These are phyloP conservation scores for Pristionchus pacificus DNA, from an alignment of 1,140 invertebrate species.

Conservation along the genomic window DNA sequence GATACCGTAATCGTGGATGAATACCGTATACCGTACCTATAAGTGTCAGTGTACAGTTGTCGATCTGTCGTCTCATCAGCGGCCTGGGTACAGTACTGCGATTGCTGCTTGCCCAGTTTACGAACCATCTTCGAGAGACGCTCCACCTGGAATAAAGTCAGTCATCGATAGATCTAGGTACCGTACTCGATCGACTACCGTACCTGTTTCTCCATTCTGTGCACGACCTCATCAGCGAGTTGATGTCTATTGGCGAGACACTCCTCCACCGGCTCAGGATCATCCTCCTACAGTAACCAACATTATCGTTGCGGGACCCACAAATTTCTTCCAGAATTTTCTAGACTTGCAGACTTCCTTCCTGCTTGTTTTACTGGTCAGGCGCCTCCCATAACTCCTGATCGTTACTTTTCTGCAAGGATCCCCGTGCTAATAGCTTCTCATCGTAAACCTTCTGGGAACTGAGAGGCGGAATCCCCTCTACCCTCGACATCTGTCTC, in stretches of 20 bases:
- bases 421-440: too few species aligned
- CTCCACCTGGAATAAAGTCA: neutral
- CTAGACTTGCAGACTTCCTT: too few species aligned
- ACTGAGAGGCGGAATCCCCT: too few species aligned
- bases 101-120: constrained; percentile 31
- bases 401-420: too few species aligned
- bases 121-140: constrained; percentile 27
- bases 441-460: too few species aligned
- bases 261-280: constrained; percentile 20
- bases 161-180: neutral
- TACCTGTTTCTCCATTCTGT: neutral
- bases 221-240: constrained; percentile 7
- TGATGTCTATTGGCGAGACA: constrained; percentile 15
- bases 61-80: constrained; percentile 12
- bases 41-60: constrained; percentile 6
- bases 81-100: constrained; percentile 28
- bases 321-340: too few species aligned
- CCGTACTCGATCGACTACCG: neutral
- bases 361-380: too few species aligned
- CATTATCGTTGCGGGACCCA: neutral
- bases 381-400: too few species aligned
- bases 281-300: constrained; percentile 10
- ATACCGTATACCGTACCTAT: too few species aligned
- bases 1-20: too few species aligned
- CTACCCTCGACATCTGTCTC: too few species aligned